phyloP scores from a whole-genome alignment of 2,113 vertebrate species.

The Pluvialis apricaria region DNA sequence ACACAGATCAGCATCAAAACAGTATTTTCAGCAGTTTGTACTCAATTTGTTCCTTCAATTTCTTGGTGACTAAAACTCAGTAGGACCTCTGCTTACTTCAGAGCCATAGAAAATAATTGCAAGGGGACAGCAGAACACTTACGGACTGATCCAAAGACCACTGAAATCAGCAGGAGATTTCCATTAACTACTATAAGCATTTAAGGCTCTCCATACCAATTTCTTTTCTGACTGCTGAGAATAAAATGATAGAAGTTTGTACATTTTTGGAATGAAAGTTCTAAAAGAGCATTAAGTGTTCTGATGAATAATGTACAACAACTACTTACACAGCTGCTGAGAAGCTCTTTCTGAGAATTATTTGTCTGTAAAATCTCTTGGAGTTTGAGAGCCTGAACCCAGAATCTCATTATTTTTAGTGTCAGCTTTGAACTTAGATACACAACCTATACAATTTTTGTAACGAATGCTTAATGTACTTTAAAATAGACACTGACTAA shows the following conservation, averaged over 20 bases:
- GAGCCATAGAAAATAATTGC: background rate
- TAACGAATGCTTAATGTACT: background rate
- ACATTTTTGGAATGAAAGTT: conserved; percentile 1
- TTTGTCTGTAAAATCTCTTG: background rate
- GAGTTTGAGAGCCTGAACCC: background rate
- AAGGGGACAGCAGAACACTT: background rate
- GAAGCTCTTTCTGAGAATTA: background rate
- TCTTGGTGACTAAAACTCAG: background rate
- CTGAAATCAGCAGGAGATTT: background rate
- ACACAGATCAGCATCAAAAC: background rate
- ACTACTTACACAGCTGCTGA: background rate
- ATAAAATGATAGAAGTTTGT: background rate
- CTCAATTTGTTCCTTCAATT: background rate
- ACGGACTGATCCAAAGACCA: background rate
- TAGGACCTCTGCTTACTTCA: background rate
- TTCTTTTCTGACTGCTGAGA: background rate
- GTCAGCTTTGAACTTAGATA: background rate
- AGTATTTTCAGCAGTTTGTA: background rate
- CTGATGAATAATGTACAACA: conserved; percentile 31
- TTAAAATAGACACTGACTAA: background rate
- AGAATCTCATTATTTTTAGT: conserved; percentile 18
- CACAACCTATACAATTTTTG: background rate
- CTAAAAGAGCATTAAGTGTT: conserved; percentile 16
- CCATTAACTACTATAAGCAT: background rate
- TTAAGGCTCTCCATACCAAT: background rate